These are phyloP conservation scores for Apotomis turbidana DNA, from an alignment of 2,888 invertebrate species.

Conservation along the genomic window DNA sequence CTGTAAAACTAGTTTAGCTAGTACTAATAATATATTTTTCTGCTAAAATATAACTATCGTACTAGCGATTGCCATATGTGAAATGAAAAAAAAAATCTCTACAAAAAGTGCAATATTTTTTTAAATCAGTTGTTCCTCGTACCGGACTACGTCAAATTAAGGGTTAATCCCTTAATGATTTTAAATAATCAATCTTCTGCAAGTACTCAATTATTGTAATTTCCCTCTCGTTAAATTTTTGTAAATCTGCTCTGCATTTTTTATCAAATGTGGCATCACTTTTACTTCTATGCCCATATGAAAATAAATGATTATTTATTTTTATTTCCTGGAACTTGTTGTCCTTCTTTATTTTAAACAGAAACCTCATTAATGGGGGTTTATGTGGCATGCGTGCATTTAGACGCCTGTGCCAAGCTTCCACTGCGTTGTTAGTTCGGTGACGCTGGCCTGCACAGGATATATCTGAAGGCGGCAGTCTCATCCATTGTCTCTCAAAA, in stretches of 20 bases:
- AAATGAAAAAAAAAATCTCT: no score
- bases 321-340: not conserved
- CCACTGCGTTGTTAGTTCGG: not conserved
- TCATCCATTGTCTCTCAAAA: not conserved
- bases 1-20: no score
- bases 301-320: not conserved
- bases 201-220: not conserved
- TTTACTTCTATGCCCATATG: not conserved
- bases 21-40: no score
- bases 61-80: no score
- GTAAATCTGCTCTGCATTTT: constrained; percentile 1
- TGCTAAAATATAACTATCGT: no score
- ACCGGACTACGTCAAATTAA: no score
- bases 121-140: no score
- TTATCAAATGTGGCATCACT: not conserved
- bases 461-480: not conserved
- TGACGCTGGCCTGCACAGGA: constrained; percentile 2
- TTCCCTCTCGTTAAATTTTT: not conserved
- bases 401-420: not conserved
- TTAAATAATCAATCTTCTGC: not conserved
- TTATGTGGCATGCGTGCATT: not conserved
- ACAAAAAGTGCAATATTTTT: no score
- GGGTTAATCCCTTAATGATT: no score
- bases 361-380: not conserved
- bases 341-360: not conserved